Evolutionary conservation across 2,888 invertebrate species (phyloP).

Genomic region (Colostygia pectinataria): DNA sequence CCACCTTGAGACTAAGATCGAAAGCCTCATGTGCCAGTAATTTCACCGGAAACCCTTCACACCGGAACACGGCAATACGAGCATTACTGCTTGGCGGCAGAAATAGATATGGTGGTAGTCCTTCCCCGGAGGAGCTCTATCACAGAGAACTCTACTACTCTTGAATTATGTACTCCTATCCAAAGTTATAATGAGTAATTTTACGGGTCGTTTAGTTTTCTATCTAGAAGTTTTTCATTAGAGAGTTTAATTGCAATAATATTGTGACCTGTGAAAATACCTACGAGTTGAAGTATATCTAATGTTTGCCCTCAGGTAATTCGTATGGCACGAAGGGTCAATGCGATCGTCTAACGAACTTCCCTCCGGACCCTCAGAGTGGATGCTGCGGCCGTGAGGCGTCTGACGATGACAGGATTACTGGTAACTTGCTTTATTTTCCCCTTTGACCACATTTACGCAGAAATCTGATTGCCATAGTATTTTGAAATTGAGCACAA

Average conservation of each 20-base stretch:
- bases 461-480: constrained; percentile 1
- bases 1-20: too few relatives aligned
- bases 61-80: too few relatives aligned
- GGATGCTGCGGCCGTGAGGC: constrained; percentile 69
- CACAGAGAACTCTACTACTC: too few relatives aligned
- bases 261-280: background rate
- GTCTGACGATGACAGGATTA: constrained; percentile 55
- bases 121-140: too few relatives aligned
- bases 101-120: too few relatives aligned
- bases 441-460: constrained; percentile 16
- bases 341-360: constrained; percentile 52
- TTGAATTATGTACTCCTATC: too few relatives aligned
- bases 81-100: too few relatives aligned
- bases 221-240: background rate
- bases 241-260: background rate
- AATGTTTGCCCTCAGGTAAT: constrained; percentile 27
- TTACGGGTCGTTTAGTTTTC: constrained; percentile 1
- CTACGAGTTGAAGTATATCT: constrained; percentile 1
- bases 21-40: too few relatives aligned
- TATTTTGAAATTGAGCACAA: too few relatives aligned
- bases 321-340: constrained; percentile 37
- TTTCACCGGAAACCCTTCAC: too few relatives aligned
- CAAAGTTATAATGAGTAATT: too few relatives aligned
- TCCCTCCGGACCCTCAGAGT: constrained; percentile 57
- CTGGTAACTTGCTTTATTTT: constrained; percentile 50